These are phyloP conservation scores for Scaptodrosophila latifasciaeformis DNA, from an alignment of 2,888 invertebrate species.

Conservation along the genomic window DNA sequence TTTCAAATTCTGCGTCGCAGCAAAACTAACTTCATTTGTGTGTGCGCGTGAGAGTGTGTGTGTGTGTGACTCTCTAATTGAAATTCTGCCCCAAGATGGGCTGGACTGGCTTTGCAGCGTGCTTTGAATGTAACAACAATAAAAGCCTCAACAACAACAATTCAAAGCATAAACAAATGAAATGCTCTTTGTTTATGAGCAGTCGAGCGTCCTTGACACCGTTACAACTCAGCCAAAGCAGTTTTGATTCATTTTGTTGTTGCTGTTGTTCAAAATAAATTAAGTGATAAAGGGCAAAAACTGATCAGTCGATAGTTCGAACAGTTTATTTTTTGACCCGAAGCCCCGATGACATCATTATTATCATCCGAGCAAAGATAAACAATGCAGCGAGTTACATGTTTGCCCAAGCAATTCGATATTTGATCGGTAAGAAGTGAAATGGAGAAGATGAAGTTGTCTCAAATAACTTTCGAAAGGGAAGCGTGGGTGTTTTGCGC, in stretches of 20 bases:
- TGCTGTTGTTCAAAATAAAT: constrained; percentile 1
- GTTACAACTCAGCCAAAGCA: constrained; percentile 38
- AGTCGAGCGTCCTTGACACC: constrained; percentile 52
- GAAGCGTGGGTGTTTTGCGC: too few relatives aligned
- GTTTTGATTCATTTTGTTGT: not conserved
- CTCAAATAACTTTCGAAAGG: too few relatives aligned
- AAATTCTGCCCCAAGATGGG: not conserved
- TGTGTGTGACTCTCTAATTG: not conserved
- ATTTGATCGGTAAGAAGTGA: too few relatives aligned
- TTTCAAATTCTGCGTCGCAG: constrained; percentile 61
- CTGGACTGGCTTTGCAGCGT: not conserved
- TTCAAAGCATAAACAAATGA: constrained; percentile 8
- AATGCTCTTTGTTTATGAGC: constrained; percentile 31
- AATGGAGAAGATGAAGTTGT: too few relatives aligned
- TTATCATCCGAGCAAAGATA: too few relatives aligned
- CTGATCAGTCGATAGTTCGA: not conserved
- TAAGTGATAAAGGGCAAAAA: not conserved
- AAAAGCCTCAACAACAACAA: not conserved
- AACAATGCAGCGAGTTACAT: too few relatives aligned
- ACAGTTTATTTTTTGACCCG: too few relatives aligned
- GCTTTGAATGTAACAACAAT: too few relatives aligned
- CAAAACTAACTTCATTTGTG: constrained; percentile 46
- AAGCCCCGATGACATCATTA: not conserved
- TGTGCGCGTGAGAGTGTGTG: not conserved
- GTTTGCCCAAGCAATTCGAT: too few relatives aligned